Evolutionary conservation across 2,113 vertebrate species (phyloP), one percentile per base, ranked within the genome.

Genomic region (Gracilinanus agilis): DNA sequence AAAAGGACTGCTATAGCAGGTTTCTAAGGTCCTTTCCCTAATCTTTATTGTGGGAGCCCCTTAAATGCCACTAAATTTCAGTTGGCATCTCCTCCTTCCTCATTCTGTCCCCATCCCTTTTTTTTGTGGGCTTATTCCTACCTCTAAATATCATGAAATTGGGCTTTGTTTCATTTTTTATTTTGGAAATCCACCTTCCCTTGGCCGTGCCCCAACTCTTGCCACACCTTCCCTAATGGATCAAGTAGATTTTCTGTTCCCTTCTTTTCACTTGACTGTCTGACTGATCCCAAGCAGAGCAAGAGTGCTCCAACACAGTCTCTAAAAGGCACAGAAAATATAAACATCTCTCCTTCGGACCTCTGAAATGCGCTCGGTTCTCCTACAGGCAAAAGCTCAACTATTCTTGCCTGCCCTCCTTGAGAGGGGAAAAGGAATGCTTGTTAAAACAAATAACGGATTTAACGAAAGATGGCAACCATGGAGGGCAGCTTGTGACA

Each of bases 281-380:
- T 75, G 34, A 34, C 34, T 75, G 19, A 75, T 75, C 34, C 67
- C 67, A 75, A 75, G 0, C 16, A 13, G 40, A 75, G 16, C n/a
- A 40, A 40, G 34, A 75, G 34, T n/a, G n/a, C 67, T 88, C 91
- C 89, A 95, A 91, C n/a, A 53, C 8, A 89, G 21, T 2, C 44
- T 90, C 24, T 16, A 94, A 96, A 95, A 96, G 13, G 34, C 55
- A 55, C 61, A 19, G 91, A n/a, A n/a, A 94, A 92, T 88, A 61
- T n/a, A 75, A 94, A 92, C 11, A 90, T 0, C 0, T 93, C 53
- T 27, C 44, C 53, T 9, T 97, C n/a, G 94, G 54, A 94, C 90
- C 67, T 94, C 95, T 53, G 90, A 94, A 75, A 75, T 75, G 3
- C 40, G 5, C 67, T 16, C 5, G 8, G 40, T 75, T 75, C 40